These are phyloP conservation scores for Microctonus aethiopoides DNA, from an alignment of 2,888 invertebrate species.

Conservation along the genomic window DNA sequence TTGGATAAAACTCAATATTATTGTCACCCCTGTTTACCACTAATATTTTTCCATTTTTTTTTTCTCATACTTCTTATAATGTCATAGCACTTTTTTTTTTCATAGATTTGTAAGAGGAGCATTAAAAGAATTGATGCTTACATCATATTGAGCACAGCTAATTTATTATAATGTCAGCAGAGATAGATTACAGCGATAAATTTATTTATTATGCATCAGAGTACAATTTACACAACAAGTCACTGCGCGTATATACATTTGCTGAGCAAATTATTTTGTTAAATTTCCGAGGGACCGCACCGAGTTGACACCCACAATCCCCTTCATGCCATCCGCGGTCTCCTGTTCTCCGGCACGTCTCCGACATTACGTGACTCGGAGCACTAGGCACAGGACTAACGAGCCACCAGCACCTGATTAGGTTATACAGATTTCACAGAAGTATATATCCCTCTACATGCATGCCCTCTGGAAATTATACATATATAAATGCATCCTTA, in stretches of 20 bases:
- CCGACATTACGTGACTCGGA: conserved; percentile 33
- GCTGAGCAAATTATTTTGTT: conserved; percentile 20
- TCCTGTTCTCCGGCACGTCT: conserved; percentile 28
- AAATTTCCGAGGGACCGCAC: conserved; percentile 20
- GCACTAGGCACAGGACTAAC: conserved; percentile 28
- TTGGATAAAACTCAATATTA: conserved; percentile 16
- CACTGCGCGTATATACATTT: background rate
- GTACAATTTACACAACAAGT: background rate
- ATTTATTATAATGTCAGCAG: background rate
- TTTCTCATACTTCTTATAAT: background rate
- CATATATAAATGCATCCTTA: too few species aligned
- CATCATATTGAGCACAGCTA: too few species aligned
- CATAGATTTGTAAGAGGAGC: too few species aligned
- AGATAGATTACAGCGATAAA: background rate
- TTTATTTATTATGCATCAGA: conserved; percentile 4
- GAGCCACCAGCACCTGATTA: conserved; percentile 32
- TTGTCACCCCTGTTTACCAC: background rate
- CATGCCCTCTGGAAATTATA: background rate
- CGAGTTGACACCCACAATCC: background rate
- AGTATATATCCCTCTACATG: too few species aligned
- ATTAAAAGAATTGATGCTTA: too few species aligned
- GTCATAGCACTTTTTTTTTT: background rate
- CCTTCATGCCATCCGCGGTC: background rate
- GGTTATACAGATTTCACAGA: conserved; percentile 24
- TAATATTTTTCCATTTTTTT: too few species aligned